Percentiles rank a stretch among this genome's conserved stretches.
These are phyloP conservation scores for Sesamia inferens DNA, from an alignment of 2,888 invertebrate species.

Conservation along the genomic window DNA sequence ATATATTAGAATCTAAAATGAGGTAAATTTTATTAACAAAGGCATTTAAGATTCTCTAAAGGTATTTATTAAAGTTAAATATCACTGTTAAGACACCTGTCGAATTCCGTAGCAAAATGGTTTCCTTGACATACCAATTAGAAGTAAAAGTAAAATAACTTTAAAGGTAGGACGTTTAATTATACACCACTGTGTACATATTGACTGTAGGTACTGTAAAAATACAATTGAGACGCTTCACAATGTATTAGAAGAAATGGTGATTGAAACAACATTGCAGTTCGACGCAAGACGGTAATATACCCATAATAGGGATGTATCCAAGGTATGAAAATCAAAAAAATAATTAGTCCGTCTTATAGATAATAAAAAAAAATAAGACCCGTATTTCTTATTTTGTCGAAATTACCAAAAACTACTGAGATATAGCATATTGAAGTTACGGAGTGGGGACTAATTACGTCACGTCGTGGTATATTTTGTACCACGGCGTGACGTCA, in stretches of 20 bases:
- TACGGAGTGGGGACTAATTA: too few species aligned
- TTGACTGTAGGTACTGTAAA: neutral
- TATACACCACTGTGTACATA: neutral
- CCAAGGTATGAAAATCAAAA: too few species aligned
- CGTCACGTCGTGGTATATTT: too few species aligned
- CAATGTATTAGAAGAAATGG: neutral
- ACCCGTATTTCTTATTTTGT: too few species aligned
- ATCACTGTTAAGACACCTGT: constrained; percentile 19
- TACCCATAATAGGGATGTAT: too few species aligned
- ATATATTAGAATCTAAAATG: constrained; percentile 41
- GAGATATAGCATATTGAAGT: too few species aligned
- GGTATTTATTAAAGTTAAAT: constrained; percentile 35
- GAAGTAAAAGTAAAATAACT: constrained; percentile 34
- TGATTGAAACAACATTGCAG: neutral
- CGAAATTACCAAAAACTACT: too few species aligned
- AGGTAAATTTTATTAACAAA: constrained; percentile 20
- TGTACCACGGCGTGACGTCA: too few species aligned
- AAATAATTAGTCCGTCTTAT: too few species aligned
- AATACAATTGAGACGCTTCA: neutral
- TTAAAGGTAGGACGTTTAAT: constrained; percentile 4
- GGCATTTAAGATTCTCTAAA: constrained; percentile 26
- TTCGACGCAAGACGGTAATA: neutral
- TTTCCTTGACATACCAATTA: constrained; percentile 39
- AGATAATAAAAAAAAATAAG: too few species aligned
- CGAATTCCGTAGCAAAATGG: constrained; percentile 28